Conservation (phyloP, 1,140 invertebrate species). For the Pteromalus puparum region DNA sequence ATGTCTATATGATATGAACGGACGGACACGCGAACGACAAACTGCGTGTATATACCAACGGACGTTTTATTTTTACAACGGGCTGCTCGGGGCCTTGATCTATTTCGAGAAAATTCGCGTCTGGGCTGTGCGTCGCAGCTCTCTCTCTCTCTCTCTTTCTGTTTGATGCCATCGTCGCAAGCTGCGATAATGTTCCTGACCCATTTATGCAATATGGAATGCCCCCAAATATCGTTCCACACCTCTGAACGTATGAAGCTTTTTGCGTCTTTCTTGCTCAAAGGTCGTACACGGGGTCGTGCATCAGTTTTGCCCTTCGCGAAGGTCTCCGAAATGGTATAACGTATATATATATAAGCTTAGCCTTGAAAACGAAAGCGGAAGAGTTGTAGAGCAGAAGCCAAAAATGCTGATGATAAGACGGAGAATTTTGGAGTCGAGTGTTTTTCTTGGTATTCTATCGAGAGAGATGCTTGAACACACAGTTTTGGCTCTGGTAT, state of each 20-base stretch:
- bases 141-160: neutral
- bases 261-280: neutral
- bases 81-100: constrained; percentile 67
- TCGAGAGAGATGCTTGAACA: too few relatives aligned
- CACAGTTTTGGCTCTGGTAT: too few relatives aligned
- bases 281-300: neutral
- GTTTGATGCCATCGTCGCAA: constrained; percentile 58
- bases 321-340: neutral
- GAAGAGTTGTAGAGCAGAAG: too few relatives aligned
- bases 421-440: too few relatives aligned
- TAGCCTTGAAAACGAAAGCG: constrained; percentile 19
- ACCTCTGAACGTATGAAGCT: neutral
- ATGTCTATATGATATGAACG: neutral
- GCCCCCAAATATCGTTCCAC: neutral
- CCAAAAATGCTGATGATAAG: too few relatives aligned
- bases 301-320: constrained; percentile 38
- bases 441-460: too few relatives aligned
- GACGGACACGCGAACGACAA: neutral
- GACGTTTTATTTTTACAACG: constrained; percentile 24
- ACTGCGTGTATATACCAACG: neutral
- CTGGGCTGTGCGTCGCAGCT: neutral
- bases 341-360: too few relatives aligned
- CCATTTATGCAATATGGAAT: constrained; percentile 62
- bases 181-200: constrained; percentile 66
- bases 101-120: constrained; percentile 67